Evolutionary conservation across 2,888 invertebrate species (phyloP).

Genomic region (Lutraria lutraria): DNA sequence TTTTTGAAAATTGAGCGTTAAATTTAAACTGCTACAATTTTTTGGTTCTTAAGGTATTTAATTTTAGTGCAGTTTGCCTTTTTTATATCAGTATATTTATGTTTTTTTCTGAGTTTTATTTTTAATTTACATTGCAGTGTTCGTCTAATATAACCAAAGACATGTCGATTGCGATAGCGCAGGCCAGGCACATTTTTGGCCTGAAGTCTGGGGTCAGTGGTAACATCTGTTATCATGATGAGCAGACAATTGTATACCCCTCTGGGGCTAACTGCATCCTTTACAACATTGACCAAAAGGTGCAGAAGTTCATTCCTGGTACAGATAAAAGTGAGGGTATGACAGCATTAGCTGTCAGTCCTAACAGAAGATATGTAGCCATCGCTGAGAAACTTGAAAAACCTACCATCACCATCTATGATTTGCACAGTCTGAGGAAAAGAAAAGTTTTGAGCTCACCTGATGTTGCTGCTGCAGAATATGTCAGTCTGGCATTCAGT

Average conservation of each 20-base stretch:
- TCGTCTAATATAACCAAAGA: slow-evolving; percentile 51
- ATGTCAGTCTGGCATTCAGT: slow-evolving; percentile 92
- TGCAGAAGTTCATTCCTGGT: slow-evolving; percentile 87
- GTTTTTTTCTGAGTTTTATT: not conserved
- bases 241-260: slow-evolving; percentile 87
- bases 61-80: too few species aligned
- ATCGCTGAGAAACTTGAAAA: slow-evolving; percentile 87
- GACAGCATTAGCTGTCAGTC: slow-evolving; percentile 87
- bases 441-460: slow-evolving; percentile 86
- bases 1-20: too few species aligned
- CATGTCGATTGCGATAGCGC: slow-evolving; percentile 86
- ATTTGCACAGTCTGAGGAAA: slow-evolving; percentile 87
- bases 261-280: slow-evolving; percentile 87
- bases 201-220: slow-evolving; percentile 85
- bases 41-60: too few species aligned
- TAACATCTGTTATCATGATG: slow-evolving; percentile 87
- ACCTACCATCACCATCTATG: slow-evolving; percentile 87
- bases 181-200: slow-evolving; percentile 87
- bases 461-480: slow-evolving; percentile 89
- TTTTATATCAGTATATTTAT: too few species aligned
- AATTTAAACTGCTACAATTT: too few species aligned
- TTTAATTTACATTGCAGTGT: slow-evolving; percentile 37
- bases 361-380: slow-evolving; percentile 87
- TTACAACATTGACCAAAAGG: slow-evolving; percentile 87
- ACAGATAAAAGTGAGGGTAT: slow-evolving; percentile 87